Percentiles rank a stretch among this genome's conserved stretches.
Evolutionary conservation across 2,113 vertebrate species (phyloP).

Genomic region (Apteryx mantelli): DNA sequence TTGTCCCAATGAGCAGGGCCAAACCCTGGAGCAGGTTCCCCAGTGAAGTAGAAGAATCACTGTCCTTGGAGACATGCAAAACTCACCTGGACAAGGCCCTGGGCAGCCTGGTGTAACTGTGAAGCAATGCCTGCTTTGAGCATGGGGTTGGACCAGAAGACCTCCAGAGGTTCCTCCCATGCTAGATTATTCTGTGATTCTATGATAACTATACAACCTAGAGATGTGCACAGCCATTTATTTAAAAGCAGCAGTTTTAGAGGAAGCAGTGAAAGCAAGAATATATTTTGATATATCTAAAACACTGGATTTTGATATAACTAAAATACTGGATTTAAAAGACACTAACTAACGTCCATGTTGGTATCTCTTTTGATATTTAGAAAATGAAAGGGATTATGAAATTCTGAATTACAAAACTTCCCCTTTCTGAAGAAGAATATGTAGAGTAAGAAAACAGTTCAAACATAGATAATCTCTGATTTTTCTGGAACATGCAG

Average conservation of each 20-base stretch:
- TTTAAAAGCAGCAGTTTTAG: neutral
- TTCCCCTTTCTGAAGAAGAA: neutral
- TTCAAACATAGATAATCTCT: conserved; percentile 5
- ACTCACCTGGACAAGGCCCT: neutral
- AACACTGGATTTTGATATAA: neutral
- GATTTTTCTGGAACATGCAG: conserved; percentile 27
- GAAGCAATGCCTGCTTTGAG: neutral
- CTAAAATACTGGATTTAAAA: neutral
- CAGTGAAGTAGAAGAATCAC: neutral
- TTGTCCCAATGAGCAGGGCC: neutral
- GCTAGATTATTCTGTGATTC: neutral
- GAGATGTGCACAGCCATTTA: neutral
- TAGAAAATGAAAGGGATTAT: neutral
- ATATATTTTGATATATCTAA: neutral
- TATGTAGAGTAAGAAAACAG: neutral
- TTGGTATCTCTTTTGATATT: neutral
- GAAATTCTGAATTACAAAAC: neutral
- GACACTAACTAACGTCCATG: neutral
- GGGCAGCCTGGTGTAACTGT: neutral
- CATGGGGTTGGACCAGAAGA: neutral
- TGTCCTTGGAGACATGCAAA: neutral
- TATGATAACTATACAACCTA: neutral
- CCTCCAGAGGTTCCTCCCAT: neutral
- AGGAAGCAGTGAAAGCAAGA: neutral
- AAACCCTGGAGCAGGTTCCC: neutral